Conservation (phyloP, 1,140 invertebrate genomes). For the Drosophila chauvacae region DNA sequence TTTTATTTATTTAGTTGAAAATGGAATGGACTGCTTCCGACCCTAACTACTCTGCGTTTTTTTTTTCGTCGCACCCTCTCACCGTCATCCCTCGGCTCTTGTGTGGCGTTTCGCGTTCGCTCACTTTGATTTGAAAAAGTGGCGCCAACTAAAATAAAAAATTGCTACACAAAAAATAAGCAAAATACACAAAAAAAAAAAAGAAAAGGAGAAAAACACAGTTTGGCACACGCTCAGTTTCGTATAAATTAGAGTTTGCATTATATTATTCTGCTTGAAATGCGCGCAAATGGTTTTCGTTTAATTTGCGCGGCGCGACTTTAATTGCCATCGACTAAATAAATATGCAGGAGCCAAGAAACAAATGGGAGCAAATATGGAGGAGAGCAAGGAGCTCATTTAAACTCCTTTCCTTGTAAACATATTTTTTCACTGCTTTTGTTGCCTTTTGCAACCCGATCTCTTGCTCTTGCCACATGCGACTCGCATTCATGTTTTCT, state of each 20-base stretch:
- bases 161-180: constrained; percentile 29
- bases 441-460: background rate
- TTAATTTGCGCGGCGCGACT: constrained; percentile 67
- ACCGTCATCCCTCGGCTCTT: constrained; percentile 34
- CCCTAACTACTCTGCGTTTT: constrained; percentile 2
- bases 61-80: background rate
- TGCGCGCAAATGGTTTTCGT: constrained; percentile 75
- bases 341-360: constrained; percentile 49
- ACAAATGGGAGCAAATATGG: constrained; percentile 67
- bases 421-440: constrained; percentile 8
- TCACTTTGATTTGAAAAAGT: constrained; percentile 76
- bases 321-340: constrained; percentile 70
- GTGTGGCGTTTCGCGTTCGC: constrained; percentile 37
- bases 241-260: constrained; percentile 81
- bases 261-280: constrained; percentile 81
- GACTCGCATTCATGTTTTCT: background rate
- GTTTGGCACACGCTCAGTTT: constrained; percentile 53
- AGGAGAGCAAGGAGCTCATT: constrained; percentile 12
- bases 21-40: constrained; percentile 65
- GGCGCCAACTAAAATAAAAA: constrained; percentile 73
- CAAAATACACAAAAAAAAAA: constrained; percentile 13
- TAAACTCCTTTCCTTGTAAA: constrained; percentile 16
- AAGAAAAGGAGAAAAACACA: constrained; percentile 27
- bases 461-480: background rate
- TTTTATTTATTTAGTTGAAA: constrained; percentile 83